Percentiles rank a stretch among this genome's conserved stretches.
Evolutionary conservation across 2,797 vertebrate species (phyloP).

Genomic region (Novumbra hubbsi): DNA sequence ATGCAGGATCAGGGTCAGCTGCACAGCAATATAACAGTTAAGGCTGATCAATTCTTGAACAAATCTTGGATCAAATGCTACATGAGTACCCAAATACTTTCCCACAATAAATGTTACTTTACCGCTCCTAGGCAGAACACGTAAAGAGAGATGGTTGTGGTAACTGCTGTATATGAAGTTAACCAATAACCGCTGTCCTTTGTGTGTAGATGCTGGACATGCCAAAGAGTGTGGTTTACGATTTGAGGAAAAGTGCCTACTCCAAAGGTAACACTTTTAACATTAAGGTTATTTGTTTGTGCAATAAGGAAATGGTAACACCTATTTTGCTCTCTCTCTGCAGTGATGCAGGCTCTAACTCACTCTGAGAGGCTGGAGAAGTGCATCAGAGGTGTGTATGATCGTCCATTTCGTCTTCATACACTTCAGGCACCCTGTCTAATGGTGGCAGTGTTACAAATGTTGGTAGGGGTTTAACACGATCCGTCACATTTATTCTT

Average conservation of each 20-base stretch:
- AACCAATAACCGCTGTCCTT: neutral
- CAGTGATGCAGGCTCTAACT: constrained; percentile 1
- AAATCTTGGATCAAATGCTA: no score
- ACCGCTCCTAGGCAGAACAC: no score
- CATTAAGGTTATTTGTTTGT: neutral
- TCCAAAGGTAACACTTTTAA: constrained; percentile 1
- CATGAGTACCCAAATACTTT: no score
- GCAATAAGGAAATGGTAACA: neutral
- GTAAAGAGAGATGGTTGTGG: no score
- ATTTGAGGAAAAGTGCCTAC: neutral
- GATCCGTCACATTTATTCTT: no score
- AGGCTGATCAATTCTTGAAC: no score
- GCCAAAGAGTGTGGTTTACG: neutral
- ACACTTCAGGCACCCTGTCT: neutral
- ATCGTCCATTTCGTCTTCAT: neutral
- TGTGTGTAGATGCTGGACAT: constrained; percentile 4
- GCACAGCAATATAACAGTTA: no score
- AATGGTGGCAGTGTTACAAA: no score
- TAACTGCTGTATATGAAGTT: no score
- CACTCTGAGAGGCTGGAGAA: neutral
- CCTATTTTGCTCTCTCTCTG: neutral
- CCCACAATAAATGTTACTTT: no score
- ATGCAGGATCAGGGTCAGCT: no score
- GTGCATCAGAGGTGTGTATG: constrained; percentile 3
- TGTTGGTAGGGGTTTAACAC: neutral